Conservation (phyloP, 2,888 invertebrate species). For the Molanna angustata region DNA sequence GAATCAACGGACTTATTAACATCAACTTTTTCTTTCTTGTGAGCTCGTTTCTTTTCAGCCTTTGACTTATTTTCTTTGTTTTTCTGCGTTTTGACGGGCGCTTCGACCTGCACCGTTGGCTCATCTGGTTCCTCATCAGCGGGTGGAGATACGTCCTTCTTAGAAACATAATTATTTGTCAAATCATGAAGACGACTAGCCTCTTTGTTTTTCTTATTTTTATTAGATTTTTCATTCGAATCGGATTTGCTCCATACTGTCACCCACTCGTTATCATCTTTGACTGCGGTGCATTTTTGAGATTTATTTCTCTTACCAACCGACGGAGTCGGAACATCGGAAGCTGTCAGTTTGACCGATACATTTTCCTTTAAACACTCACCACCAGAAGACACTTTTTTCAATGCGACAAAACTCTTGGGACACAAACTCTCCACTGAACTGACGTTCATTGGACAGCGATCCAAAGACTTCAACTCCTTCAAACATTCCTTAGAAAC, state of each 20-base stretch:
- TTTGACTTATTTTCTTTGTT: conserved; percentile 43
- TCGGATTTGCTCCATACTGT: conserved; percentile 18
- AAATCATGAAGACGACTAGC: conserved; percentile 20
- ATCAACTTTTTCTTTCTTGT: conserved; percentile 31
- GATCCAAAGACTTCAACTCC: conserved; percentile 9
- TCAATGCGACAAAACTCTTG: background rate
- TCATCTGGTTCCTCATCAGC: conserved; percentile 4
- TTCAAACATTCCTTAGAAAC: conserved; percentile 14
- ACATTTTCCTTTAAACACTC: background rate
- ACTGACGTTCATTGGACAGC: background rate
- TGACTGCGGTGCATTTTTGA: conserved; percentile 14
- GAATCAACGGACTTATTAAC: no score
- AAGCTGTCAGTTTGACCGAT: background rate
- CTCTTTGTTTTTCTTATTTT: conserved; percentile 27
- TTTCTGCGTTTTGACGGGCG: conserved; percentile 32
- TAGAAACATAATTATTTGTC: conserved; percentile 15
- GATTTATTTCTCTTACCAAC: conserved; percentile 17
- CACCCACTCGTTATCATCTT: conserved; percentile 10
- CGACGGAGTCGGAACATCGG: conserved; percentile 4
- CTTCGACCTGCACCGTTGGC: conserved; percentile 1
- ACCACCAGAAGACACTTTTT: background rate
- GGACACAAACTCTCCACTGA: background rate
- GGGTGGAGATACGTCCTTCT: conserved; percentile 18
- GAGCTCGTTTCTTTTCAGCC: conserved; percentile 38
- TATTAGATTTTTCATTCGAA: conserved; percentile 29